Evolutionary conservation across 2,113 vertebrate genomes (phyloP), one percentile per base, ranked within the genome.

Genomic region (Barnardius zonarius): DNA sequence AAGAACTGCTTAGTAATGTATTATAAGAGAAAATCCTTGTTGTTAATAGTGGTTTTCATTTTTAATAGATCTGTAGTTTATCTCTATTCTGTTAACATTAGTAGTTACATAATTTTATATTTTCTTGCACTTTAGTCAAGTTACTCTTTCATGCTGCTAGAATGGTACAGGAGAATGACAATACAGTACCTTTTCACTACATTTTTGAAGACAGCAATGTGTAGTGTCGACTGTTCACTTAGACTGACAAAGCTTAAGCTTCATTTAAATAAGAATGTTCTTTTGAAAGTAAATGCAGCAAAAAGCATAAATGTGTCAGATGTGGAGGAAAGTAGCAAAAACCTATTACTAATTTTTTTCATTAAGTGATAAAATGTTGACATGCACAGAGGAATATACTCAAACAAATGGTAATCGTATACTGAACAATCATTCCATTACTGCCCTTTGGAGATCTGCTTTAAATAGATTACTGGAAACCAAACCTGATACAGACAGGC

Each of bases 261-360:
- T 88, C 17, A 55, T 88, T 73, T 19, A 46, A 55, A 61, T 39
- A 69, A 54, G 12, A 74, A 70, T 35, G 6, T 35, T 89, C 37
- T 82, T 83, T 83, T 88, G 35, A 31, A 73, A 1, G 1, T 19
- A 59, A 90, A 74, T n/a, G 16, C 35, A 86, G 8, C 55, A 94
- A 67, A 88, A 86, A 75, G 8, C 13, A 24, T 46, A 49, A 85
- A 84, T 54, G 20, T 72, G 24, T 62, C 72, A 75, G 41, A 79
- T 27, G 68, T n/a, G 61, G 69, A 94, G 85, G 83, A 92, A 96
- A 85, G 63, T 33, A 81, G 73, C 57, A 93, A 97, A 96, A 89
- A n/a, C 9, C 33, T 69, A 44, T 64, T 89, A 61, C 57, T 92
- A 35, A 12, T 67, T 70, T 95, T 95, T 88, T 59, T 89, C 97